Percentiles rank a stretch among this genome's conserved stretches.
Conservation (phyloP, 1,140 invertebrate species). For the Asbolus verrucosus region DNA sequence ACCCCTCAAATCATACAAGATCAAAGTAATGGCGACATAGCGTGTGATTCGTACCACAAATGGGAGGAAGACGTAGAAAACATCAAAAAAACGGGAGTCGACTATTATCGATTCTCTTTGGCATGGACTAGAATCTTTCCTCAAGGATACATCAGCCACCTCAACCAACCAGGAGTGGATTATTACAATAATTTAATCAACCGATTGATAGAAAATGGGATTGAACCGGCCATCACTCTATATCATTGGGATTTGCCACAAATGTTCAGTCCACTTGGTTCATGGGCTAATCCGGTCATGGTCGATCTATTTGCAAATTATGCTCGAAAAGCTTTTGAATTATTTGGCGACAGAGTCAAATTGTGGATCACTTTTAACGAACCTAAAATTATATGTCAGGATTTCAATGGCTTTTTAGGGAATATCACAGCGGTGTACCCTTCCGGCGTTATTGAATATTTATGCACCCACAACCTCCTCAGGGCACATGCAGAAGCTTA, state of each 20-base stretch:
- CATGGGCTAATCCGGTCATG: constrained; percentile 52
- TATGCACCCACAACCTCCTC: constrained; percentile 70
- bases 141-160: constrained; percentile 66
- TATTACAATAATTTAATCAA: constrained; percentile 72
- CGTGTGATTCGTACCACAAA: constrained; percentile 71
- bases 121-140: constrained; percentile 72
- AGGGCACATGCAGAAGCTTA: constrained; percentile 71
- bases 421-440: constrained; percentile 62
- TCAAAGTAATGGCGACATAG: constrained; percentile 68
- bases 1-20: constrained; percentile 68
- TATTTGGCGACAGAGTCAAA: constrained; percentile 61
- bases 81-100: constrained; percentile 67
- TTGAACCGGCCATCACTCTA: constrained; percentile 74
- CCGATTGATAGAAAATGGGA: constrained; percentile 67
- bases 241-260: constrained; percentile 79
- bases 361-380: constrained; percentile 73
- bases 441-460: constrained; percentile 69
- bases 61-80: too few species aligned
- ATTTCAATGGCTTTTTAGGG: constrained; percentile 70
- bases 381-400: constrained; percentile 62
- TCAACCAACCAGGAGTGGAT: constrained; percentile 68
- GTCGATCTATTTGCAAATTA: constrained; percentile 61
- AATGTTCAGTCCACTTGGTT: neutral
- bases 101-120: constrained; percentile 71
- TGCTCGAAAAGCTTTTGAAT: constrained; percentile 50